phyloP scores from a whole-genome alignment of 2,888 invertebrate species.

The Stenoptilia bipunctidactyla region DNA sequence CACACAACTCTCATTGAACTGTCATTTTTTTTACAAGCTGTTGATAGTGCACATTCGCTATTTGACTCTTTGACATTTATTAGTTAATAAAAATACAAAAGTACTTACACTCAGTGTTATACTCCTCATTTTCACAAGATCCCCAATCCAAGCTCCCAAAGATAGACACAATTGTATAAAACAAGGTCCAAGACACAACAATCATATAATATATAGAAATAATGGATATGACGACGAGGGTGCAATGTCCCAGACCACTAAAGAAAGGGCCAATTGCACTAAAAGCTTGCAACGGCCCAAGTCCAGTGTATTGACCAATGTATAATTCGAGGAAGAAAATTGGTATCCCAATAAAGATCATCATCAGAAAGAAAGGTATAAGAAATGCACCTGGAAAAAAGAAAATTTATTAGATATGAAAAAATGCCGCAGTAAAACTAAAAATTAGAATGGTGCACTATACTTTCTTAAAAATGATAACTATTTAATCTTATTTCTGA shows the following conservation, averaged over 20 bases:
- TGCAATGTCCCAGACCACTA: constrained; percentile 75
- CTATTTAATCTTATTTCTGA: no score
- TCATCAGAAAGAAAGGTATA: constrained; percentile 80
- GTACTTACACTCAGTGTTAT: constrained; percentile 72
- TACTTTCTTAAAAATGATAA: no score
- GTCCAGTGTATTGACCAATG: constrained; percentile 82
- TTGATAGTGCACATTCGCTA: no score
- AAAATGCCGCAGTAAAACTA: no score
- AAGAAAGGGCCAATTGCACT: constrained; percentile 73
- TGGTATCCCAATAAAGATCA: constrained; percentile 82
- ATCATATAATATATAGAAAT: constrained; percentile 86
- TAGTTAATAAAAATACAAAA: no score
- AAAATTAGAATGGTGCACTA: background rate
- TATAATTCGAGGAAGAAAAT: constrained; percentile 85
- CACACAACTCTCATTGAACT: no score
- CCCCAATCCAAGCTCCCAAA: constrained; percentile 76
- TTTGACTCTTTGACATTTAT: no score
- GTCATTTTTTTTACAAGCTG: no score
- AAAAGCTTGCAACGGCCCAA: constrained; percentile 78
- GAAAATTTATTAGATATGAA: background rate
- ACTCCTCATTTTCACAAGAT: constrained; percentile 71
- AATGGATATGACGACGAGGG: constrained; percentile 77
- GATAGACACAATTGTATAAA: constrained; percentile 81
- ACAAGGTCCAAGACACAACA: constrained; percentile 82
- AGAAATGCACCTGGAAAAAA: constrained; percentile 79